Conservation (phyloP, 1,140 invertebrate species). For the Trinorchestia longiramus region DNA sequence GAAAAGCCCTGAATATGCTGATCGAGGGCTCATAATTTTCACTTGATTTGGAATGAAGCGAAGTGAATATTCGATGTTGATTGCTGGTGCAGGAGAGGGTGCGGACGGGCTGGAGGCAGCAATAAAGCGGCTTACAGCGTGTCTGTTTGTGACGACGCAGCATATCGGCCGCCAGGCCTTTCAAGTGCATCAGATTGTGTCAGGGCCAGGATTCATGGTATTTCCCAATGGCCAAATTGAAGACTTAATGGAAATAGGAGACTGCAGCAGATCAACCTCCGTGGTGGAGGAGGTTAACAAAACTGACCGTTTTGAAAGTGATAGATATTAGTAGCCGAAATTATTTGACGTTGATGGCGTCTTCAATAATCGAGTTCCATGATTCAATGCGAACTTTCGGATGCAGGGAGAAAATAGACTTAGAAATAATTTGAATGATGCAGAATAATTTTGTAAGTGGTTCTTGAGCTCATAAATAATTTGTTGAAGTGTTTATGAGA, state of each 20-base stretch:
- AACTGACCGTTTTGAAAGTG: not conserved
- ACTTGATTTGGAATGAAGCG: not conserved
- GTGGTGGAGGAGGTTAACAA: not conserved
- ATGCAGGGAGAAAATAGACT: not conserved
- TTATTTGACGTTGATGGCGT: not conserved
- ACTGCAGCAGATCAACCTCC: not conserved
- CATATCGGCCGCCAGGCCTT: not conserved
- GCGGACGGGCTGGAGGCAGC: not conserved
- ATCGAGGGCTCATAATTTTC: not conserved
- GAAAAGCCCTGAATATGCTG: not conserved
- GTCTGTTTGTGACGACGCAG: slow-evolving; percentile 5
- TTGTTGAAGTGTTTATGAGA: not conserved
- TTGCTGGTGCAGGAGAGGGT: not conserved
- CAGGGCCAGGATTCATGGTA: not conserved
- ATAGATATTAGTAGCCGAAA: not conserved
- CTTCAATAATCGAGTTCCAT: not conserved
- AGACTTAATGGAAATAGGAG: slow-evolving; percentile 1
- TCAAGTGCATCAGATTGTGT: not conserved
- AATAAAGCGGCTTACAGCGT: not conserved
- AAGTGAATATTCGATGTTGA: slow-evolving; percentile 9
- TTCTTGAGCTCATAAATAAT: not conserved
- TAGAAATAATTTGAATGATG: not conserved
- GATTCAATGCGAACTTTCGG: not conserved
- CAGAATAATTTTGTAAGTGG: not conserved
- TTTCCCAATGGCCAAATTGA: slow-evolving; percentile 10